Conservation (phyloP, 1,140 invertebrate genomes). For the Helicoverpa zea region DNA sequence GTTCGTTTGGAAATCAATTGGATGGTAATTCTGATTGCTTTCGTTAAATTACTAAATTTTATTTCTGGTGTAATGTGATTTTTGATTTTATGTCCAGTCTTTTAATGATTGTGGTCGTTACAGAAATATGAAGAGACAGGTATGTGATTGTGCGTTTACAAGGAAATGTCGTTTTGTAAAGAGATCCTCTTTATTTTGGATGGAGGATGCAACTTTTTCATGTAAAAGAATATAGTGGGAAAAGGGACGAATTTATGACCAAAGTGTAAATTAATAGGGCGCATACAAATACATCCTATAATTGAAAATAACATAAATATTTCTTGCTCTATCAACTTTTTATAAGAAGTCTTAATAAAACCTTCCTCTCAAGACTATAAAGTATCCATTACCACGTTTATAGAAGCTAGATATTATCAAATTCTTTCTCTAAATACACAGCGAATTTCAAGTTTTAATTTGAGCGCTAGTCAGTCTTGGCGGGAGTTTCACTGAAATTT, state of each 20-base stretch:
- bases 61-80: slow-evolving; percentile 1
- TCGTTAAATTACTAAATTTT: slow-evolving; percentile 38
- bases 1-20: slow-evolving; percentile 30
- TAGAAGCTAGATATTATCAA: slow-evolving; percentile 2
- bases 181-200: no score
- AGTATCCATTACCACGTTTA: slow-evolving; percentile 9
- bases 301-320: no score
- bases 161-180: no score
- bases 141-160: no score
- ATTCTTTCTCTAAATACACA: slow-evolving; percentile 37
- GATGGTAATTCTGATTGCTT: slow-evolving; percentile 36
- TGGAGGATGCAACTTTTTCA: no score
- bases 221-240: no score
- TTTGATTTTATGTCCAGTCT: background rate
- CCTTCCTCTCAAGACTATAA: slow-evolving; percentile 1
- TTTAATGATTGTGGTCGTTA: no score
- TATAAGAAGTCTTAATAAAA: slow-evolving; percentile 13
- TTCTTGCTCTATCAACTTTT: background rate
- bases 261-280: no score
- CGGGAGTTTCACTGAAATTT: slow-evolving; percentile 23
- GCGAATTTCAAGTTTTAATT: slow-evolving; percentile 22
- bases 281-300: no score
- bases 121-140: no score
- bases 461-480: background rate
- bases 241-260: no score